phyloP scores from a whole-genome alignment of 2,797 vertebrate species.

The Synaphobranchus kaupii region DNA sequence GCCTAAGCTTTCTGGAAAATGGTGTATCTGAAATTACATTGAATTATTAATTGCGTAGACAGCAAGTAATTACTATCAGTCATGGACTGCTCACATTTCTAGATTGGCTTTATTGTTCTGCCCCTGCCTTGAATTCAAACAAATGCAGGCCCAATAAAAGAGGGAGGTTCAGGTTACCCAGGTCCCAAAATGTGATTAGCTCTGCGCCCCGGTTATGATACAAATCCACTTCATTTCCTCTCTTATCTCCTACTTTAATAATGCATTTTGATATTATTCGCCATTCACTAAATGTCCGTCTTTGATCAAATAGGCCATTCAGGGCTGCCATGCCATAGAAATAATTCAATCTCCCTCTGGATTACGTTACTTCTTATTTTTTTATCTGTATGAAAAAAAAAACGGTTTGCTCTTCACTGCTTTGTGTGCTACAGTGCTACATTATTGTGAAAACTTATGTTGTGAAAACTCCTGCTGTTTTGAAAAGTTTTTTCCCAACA shows the following conservation, averaged over 20 bases:
- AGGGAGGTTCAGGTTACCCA: constrained; percentile 69
- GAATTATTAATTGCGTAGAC: constrained; percentile 91
- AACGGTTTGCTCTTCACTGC: background rate
- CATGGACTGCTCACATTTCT: constrained; percentile 84
- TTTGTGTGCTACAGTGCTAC: background rate
- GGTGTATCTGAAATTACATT: constrained; percentile 89
- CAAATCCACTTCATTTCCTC: constrained; percentile 70
- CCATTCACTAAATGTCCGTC: constrained; percentile 67
- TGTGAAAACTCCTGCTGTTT: background rate
- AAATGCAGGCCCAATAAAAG: constrained; percentile 80
- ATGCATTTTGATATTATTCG: constrained; percentile 75
- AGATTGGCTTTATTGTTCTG: constrained; percentile 78
- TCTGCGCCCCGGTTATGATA: constrained; percentile 80
- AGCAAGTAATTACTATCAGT: constrained; percentile 85
- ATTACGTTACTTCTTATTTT: constrained; percentile 69
- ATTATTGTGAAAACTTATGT: background rate
- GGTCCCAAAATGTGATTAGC: constrained; percentile 74
- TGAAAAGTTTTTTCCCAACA: background rate
- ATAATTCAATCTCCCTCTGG: constrained; percentile 67
- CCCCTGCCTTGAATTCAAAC: constrained; percentile 77
- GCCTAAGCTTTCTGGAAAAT: constrained; percentile 72
- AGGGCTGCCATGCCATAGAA: constrained; percentile 69
- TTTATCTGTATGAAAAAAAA: constrained; percentile 22
- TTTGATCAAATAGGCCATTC: constrained; percentile 76
- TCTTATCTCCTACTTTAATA: constrained; percentile 75